Percentiles rank a stretch among this genome's conserved stretches.
Conservation (phyloP, 2,888 invertebrate genomes). For the Chirona hameri region DNA sequence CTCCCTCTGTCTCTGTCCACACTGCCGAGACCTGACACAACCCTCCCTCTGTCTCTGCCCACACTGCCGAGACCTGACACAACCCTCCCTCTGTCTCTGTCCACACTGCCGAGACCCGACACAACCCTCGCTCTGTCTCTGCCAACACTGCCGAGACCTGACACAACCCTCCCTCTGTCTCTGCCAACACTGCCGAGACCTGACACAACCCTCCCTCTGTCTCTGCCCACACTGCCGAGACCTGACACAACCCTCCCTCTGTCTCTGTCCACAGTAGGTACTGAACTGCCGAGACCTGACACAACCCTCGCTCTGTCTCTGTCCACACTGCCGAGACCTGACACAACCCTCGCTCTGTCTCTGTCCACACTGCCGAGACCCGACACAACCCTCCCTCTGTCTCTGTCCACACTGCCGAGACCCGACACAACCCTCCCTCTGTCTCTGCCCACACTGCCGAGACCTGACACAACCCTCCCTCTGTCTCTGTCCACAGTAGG, state of each 20-base stretch:
- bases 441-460: conserved; percentile 47
- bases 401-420: conserved; percentile 47
- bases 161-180: not conserved
- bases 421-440: not conserved
- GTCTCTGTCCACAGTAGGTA: conserved; percentile 63
- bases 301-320: not conserved
- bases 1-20: conserved; percentile 38
- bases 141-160: not conserved
- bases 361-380: conserved; percentile 47
- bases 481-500: conserved; percentile 59
- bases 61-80: conserved; percentile 47
- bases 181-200: not conserved
- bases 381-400: not conserved
- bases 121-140: not conserved
- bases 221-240: conserved; percentile 47
- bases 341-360: not conserved
- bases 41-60: conserved; percentile 3
- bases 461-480: not conserved
- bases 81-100: not conserved
- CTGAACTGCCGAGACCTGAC: conserved; percentile 63
- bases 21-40: conserved; percentile 46
- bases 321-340: conserved; percentile 47
- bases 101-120: conserved; percentile 47
- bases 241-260: not conserved
- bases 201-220: not conserved